Evolutionary conservation across 2,797 vertebrate species (phyloP), one percentile per base, ranked within the genome.

Genomic region (Naso thynnoides): DNA sequence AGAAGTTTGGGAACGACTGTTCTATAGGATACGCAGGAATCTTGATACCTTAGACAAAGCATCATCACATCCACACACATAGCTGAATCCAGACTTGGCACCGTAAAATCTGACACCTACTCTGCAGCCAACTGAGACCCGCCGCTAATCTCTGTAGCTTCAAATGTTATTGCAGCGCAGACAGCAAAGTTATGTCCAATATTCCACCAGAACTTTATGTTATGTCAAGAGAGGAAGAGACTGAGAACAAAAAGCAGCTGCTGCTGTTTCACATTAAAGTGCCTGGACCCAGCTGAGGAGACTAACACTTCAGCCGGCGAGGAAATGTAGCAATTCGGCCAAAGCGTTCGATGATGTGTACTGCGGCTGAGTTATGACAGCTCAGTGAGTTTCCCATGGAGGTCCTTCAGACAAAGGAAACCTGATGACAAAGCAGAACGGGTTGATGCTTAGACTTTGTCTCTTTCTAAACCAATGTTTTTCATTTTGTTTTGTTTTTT

Each of bases 231-330:
- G 57, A 68, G 67, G 60, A 59, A 56, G 56, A 61, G 58, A 69
- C 36, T 21, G 60, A 57, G 78, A 73, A 83, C 50, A 39, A 73
- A 86, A 72, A 74, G 62, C 83, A 86, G 85, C 88, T 78, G 80
- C 83, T 78, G 85, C 87, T 85, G 81, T 81, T 90, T 91, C 71
- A 86, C 52, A 89, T 91, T 85, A 78, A 80, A 85, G 73, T 23
- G 44, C 45, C 39, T 53, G 60, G 68, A 74, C 73, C 11, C 21
- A 4, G 27, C 69, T 19, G 64, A 66, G 65, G 74, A 79, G 76
- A 72, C 50, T 49, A 64, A 75, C 62, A 77, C 81, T 78, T 76
- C 45, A 55, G 71, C 59, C 41, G 3, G 27, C 67, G 64, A 82
- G 86, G 84, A 91, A 90, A 84, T 79, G 78, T 70, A 61, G 47